Percentiles rank a stretch among this genome's conserved stretches.
Evolutionary conservation across 2,888 invertebrate species (phyloP).

Genomic region (Lydus trimaculatus): DNA sequence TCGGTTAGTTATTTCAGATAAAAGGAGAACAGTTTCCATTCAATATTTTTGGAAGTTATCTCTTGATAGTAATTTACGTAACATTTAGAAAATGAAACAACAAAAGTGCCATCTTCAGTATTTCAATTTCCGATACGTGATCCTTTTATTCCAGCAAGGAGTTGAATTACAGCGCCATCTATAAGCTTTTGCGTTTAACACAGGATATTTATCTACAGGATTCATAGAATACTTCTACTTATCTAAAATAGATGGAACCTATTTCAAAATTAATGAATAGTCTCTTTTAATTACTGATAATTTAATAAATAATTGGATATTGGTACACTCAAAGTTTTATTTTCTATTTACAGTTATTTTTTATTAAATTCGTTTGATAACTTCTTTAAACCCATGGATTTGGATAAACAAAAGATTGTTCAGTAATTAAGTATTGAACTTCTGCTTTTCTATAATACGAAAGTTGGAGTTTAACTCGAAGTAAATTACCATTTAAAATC

Average conservation of each 20-base stretch:
- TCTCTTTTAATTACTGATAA: not conserved
- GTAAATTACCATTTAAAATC: conserved; percentile 22
- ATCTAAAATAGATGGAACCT: not conserved
- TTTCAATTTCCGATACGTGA: not conserved
- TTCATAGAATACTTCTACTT: not conserved
- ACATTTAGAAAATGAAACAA: not conserved
- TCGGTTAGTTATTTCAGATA: not conserved
- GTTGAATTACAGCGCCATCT: not conserved
- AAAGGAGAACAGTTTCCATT: not conserved
- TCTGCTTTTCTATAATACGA: conserved; percentile 2
- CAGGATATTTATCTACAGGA: not conserved
- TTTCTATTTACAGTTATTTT: not conserved
- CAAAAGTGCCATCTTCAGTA: not conserved
- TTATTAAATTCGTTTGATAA: not conserved
- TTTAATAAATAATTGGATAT: not conserved
- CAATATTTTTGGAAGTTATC: not conserved
- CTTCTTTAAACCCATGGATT: not conserved
- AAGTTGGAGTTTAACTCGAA: conserved; percentile 2
- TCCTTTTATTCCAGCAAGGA: not conserved
- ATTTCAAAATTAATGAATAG: not conserved
- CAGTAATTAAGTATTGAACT: not conserved
- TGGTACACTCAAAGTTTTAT: not conserved
- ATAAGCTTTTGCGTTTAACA: not conserved
- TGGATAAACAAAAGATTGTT: not conserved
- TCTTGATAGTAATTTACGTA: not conserved